These are phyloP conservation scores for Galleria mellonella DNA, from an alignment of 1,140 invertebrate species.

Conservation along the genomic window DNA sequence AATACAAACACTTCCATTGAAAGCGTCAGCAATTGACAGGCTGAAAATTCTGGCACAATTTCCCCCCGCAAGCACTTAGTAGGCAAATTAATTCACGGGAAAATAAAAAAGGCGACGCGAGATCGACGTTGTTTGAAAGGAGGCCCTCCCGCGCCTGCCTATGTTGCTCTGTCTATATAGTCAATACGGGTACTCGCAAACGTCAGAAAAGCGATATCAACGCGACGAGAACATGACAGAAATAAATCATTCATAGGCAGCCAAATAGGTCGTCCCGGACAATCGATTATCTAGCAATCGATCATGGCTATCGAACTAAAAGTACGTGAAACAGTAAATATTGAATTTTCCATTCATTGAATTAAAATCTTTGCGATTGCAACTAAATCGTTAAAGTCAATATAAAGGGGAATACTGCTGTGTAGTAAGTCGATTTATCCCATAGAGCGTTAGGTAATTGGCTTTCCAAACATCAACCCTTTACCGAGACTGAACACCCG, in stretches of 20 bases:
- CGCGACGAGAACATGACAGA: slow-evolving; percentile 34
- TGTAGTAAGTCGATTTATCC: too few relatives aligned
- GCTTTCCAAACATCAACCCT: neutral
- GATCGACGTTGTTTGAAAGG: slow-evolving; percentile 29
- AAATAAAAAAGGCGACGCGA: slow-evolving; percentile 31
- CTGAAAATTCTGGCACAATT: slow-evolving; percentile 30
- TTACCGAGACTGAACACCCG: neutral
- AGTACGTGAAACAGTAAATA: too few relatives aligned
- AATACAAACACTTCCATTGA: slow-evolving; percentile 31
- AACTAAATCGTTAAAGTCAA: too few relatives aligned
- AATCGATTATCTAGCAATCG: slow-evolving; percentile 4
- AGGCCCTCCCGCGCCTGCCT: slow-evolving; percentile 30
- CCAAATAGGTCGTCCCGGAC: slow-evolving; percentile 28
- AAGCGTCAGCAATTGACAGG: slow-evolving; percentile 25
- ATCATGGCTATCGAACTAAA: neutral
- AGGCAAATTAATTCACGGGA: slow-evolving; percentile 49
- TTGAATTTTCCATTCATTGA: too few relatives aligned
- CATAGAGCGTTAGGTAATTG: too few relatives aligned
- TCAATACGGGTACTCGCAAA: slow-evolving; percentile 26
- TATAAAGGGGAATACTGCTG: too few relatives aligned
- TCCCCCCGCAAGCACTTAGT: slow-evolving; percentile 26
- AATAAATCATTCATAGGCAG: slow-evolving; percentile 45
- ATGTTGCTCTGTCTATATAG: slow-evolving; percentile 28
- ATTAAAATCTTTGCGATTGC: too few relatives aligned
- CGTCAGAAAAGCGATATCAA: slow-evolving; percentile 37